Percentiles rank a stretch among this genome's conserved stretches.
phyloP scores from a whole-genome alignment of 2,888 invertebrate species.

The Monopis laevigella region DNA sequence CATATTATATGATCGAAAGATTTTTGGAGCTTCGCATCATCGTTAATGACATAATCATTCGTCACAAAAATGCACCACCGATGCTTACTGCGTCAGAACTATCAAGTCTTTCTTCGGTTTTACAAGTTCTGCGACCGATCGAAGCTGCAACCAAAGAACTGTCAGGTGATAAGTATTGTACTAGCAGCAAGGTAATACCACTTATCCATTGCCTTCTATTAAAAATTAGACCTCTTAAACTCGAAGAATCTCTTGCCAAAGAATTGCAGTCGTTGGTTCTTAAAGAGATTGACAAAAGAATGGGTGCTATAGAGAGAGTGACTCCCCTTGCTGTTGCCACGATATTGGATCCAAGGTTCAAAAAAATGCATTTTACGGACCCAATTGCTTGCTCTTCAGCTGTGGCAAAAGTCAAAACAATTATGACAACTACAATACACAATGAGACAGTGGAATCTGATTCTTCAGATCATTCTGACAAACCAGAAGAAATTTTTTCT shows the following conservation, averaged over 20 bases:
- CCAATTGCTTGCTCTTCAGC: background rate
- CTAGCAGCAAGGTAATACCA: constrained; percentile 20
- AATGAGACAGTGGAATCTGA: background rate
- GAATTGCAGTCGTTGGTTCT: constrained; percentile 17
- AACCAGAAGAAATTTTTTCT: constrained; percentile 6
- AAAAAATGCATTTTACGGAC: constrained; percentile 12
- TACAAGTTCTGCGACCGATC: constrained; percentile 18
- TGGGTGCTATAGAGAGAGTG: constrained; percentile 17
- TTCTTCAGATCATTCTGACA: constrained; percentile 11
- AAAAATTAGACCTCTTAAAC: too few species aligned
- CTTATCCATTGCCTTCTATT: too few species aligned
- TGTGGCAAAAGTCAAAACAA: constrained; percentile 3
- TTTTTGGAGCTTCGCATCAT: constrained; percentile 9
- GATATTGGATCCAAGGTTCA: constrained; percentile 23
- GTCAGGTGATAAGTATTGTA: constrained; percentile 19
- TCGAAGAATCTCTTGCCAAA: constrained; percentile 15
- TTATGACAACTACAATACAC: background rate
- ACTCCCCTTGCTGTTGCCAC: constrained; percentile 21
- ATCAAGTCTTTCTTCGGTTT: constrained; percentile 17
- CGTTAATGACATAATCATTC: constrained; percentile 17
- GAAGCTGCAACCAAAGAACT: constrained; percentile 20
- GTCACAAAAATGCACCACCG: constrained; percentile 14
- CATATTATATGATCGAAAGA: constrained; percentile 9
- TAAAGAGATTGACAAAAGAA: constrained; percentile 15
- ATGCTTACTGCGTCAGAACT: constrained; percentile 20